phyloP scores from a whole-genome alignment of 2,113 vertebrate species.

The Synchiropus splendidus region DNA sequence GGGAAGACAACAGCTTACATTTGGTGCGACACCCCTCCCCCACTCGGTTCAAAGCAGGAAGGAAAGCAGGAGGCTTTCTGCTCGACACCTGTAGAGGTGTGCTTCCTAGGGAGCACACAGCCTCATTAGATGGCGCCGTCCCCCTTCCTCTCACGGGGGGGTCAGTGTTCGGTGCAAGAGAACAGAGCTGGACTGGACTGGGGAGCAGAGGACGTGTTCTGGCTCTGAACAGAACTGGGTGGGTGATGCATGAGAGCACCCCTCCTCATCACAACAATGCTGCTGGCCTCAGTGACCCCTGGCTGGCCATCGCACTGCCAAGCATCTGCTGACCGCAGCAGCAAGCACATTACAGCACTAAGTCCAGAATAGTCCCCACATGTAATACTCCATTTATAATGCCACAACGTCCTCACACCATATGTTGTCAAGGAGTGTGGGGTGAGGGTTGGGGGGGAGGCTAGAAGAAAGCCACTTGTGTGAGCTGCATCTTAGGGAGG shows the following conservation, averaged over 20 bases:
- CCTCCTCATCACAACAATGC: conserved; percentile 23
- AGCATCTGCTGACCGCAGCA: conserved; percentile 39
- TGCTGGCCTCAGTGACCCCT: conserved; percentile 28
- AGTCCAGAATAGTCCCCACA: background rate
- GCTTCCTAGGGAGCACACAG: conserved; percentile 38
- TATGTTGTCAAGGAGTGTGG: conserved; percentile 23
- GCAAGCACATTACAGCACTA: conserved; percentile 8
- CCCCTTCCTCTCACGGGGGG: conserved; percentile 38
- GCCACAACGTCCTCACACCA: conserved; percentile 29
- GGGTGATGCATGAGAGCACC: too few relatives aligned
- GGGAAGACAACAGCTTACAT: too few relatives aligned
- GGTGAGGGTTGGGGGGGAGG: background rate
- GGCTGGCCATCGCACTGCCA: conserved; percentile 11
- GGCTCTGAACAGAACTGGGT: too few relatives aligned
- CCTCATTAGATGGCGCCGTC: conserved; percentile 44
- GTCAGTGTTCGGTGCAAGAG: too few relatives aligned
- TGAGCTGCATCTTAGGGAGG: conserved; percentile 26
- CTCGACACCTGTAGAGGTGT: conserved; percentile 51
- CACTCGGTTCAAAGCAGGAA: conserved; percentile 23
- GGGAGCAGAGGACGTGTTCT: too few relatives aligned
- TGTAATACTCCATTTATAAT: conserved; percentile 9
- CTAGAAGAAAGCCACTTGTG: conserved; percentile 40
- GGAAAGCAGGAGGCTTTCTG: conserved; percentile 21
- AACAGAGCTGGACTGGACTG: too few relatives aligned
- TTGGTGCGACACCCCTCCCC: conserved; percentile 4